Evolutionary conservation across 2,888 invertebrate genomes (phyloP).

Genomic region (Thereva nobilitata): DNA sequence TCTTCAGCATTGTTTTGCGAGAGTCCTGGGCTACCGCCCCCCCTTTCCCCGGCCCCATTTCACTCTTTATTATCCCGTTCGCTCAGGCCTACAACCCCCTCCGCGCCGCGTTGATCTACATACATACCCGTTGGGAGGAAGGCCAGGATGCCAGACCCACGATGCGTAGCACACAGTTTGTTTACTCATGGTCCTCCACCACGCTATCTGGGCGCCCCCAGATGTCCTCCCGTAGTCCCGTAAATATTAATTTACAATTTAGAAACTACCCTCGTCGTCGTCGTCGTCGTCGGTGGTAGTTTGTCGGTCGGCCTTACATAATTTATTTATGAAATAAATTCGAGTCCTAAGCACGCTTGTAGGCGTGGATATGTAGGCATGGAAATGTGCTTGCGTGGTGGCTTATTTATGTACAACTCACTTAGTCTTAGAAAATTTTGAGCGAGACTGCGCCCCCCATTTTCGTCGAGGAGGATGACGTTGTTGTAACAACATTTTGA

Average conservation of each 20-base stretch:
- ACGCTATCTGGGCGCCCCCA: slow-evolving; percentile 22
- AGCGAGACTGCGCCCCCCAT: slow-evolving; percentile 24
- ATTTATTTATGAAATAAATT: slow-evolving; percentile 34
- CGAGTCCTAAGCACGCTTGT: slow-evolving; percentile 22
- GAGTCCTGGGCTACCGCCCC: neutral
- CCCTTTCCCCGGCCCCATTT: neutral
- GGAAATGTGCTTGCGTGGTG: slow-evolving; percentile 12
- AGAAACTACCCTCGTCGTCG: slow-evolving; percentile 39
- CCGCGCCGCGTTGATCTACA: too few relatives aligned
- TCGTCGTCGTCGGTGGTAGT: too few relatives aligned
- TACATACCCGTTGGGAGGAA: too few relatives aligned
- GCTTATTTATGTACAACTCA: slow-evolving; percentile 28
- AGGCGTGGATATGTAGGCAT: slow-evolving; percentile 24
- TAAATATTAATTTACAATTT: slow-evolving; percentile 43
- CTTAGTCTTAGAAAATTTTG: slow-evolving; percentile 15
- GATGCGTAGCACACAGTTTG: neutral
- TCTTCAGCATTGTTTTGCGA: slow-evolving; percentile 3
- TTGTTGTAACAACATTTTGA: too few relatives aligned
- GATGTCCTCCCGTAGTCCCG: slow-evolving; percentile 38
- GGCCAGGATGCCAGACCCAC: too few relatives aligned
- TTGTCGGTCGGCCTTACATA: slow-evolving; percentile 25
- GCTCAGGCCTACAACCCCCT: neutral
- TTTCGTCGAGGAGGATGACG: too few relatives aligned
- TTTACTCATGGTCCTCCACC: slow-evolving; percentile 8
- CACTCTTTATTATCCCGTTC: neutral